Evolutionary conservation across 1,140 invertebrate species (phyloP), one percentile per base, ranked within the genome.

Genomic region (Heliothis virescens): DNA sequence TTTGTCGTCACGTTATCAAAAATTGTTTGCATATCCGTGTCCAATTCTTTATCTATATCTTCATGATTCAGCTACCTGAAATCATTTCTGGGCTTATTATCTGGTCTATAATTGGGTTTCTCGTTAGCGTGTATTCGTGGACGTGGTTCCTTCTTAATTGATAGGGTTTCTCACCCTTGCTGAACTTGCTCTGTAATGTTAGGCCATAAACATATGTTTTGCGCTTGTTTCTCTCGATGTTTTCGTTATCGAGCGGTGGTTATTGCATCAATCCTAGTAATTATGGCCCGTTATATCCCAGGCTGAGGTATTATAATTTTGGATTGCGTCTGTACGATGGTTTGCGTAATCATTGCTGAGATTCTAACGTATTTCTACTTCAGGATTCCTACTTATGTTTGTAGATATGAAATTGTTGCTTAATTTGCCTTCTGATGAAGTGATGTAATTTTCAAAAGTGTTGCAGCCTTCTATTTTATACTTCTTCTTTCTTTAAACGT

Each of bases 61-160:
- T 9, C 34, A 41, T 41, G 34, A 41, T 41, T 71, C 21, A 29
- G 15, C 67, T 12, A 72, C 57, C n/a, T 41, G 3, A 63, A 76
- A 53, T 76, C 60, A 41, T 76, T 21, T 26, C 50, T 41, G 47
- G 59, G 53, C 50, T 75, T 62, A 63, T 34, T 52, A 75, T 75
- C 59, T 50, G 15, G 16, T 52, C 59, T 75, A 63, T 75, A 75
- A 72, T 72, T 72, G 52, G 57, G 52, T 57, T 41, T 72, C 52
- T 76, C 21, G 74, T 76, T 63, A 65, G 59, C 47, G 26, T 29
- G 41, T 21, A 63, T 57, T 67, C 48, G 18, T 72, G 34, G 41
- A 69, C 79, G 52, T 77, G 74, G 69, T 29, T 62, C 65, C 11
- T n/a, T 65, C 53, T 73, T 77, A 81, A 81, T 77, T 77, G 62